Evolutionary conservation across 2,797 vertebrate species (phyloP).

Genomic region (Xenentodon cancila): DNA sequence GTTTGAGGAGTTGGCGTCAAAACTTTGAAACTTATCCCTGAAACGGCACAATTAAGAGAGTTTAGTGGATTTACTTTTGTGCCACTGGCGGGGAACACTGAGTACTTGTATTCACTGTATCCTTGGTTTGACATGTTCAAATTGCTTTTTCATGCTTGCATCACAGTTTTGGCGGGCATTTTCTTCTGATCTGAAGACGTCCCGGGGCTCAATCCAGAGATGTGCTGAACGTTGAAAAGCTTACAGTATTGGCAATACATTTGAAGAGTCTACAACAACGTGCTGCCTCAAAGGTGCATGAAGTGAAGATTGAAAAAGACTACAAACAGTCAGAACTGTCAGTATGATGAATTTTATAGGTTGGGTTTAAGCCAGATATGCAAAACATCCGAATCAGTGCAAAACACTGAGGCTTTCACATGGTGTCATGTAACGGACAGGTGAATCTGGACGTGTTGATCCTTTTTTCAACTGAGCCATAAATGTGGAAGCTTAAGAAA

Average conservation of each 20-base stretch:
- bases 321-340: slow-evolving; percentile 53
- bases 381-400: no score
- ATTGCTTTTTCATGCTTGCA: slow-evolving; percentile 51
- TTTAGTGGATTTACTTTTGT: slow-evolving; percentile 17
- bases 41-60: slow-evolving; percentile 32
- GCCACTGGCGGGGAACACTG: slow-evolving; percentile 41
- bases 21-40: neutral
- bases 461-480: no score
- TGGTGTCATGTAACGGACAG: no score
- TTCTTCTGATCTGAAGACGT: slow-evolving; percentile 46
- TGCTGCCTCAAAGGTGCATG: slow-evolving; percentile 33
- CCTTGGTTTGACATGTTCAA: slow-evolving; percentile 32
- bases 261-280: slow-evolving; percentile 69
- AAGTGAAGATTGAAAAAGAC: slow-evolving; percentile 33
- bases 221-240: slow-evolving; percentile 64
- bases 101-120: slow-evolving; percentile 12
- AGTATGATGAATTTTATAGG: slow-evolving; percentile 14
- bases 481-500: no score
- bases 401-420: no score
- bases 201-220: slow-evolving; percentile 58
- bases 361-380: neutral
- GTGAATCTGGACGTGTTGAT: no score
- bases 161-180: slow-evolving; percentile 38
- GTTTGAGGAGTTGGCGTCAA: slow-evolving; percentile 1
- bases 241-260: slow-evolving; percentile 46